phyloP scores from a whole-genome alignment of 2,113 vertebrate genomes.

The Peromyscus californicus region DNA sequence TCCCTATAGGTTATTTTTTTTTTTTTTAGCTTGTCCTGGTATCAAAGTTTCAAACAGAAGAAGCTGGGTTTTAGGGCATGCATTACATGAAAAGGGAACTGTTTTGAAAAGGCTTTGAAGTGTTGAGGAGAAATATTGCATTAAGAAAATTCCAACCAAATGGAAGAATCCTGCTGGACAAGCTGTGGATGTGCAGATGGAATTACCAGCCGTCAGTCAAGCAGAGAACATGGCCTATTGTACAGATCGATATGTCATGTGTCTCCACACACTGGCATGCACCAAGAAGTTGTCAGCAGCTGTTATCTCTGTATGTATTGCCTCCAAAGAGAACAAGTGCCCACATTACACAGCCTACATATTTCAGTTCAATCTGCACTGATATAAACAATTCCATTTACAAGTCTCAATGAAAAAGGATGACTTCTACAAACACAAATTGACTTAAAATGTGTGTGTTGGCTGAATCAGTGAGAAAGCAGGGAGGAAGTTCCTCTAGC shows the following conservation, averaged over 20 bases:
- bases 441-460: neutral
- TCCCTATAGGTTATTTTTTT: neutral
- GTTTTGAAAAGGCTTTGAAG: conserved; percentile 81
- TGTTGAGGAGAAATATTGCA: conserved; percentile 78
- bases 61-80: conserved; percentile 57
- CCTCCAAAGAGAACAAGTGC: conserved; percentile 25
- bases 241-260: conserved; percentile 54
- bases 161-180: conserved; percentile 69
- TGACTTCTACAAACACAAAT: conserved; percentile 23
- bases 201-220: conserved; percentile 69
- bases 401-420: neutral
- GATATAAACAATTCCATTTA: conserved; percentile 10
- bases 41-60: conserved; percentile 30
- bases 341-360: conserved; percentile 6
- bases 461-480: neutral
- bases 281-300: conserved; percentile 74
- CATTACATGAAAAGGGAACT: conserved; percentile 75
- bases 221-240: conserved; percentile 54
- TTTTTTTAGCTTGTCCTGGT: conserved; percentile 50
- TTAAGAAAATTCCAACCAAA: conserved; percentile 77
- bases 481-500: neutral
- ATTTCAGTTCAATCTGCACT: conserved; percentile 30
- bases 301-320: conserved; percentile 59
- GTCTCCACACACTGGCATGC: conserved; percentile 40
- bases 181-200: conserved; percentile 74